These are phyloP conservation scores for Pseudoatta argentina DNA, from an alignment of 1,140 invertebrate genomes.

Conservation along the genomic window DNA sequence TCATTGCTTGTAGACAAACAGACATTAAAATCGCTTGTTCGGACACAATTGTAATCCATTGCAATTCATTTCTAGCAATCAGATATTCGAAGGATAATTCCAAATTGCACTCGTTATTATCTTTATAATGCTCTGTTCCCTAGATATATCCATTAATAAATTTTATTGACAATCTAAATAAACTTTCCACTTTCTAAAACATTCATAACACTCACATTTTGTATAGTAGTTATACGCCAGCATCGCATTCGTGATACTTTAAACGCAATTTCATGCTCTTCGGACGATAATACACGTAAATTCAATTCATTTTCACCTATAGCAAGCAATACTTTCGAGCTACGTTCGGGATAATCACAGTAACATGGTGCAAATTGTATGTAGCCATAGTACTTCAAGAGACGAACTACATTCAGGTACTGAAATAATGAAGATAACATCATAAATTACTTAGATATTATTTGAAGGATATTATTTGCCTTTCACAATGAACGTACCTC, in stretches of 20 bases:
- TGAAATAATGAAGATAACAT: constrained; percentile 84
- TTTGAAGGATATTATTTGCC: background rate
- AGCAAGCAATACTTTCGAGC: constrained; percentile 89
- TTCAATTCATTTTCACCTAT: constrained; percentile 93
- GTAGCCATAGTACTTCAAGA: constrained; percentile 95
- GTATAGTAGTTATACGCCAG: constrained; percentile 97
- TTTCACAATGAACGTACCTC: constrained; percentile 88
- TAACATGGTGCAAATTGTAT: constrained; percentile 93
- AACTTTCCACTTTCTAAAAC: background rate
- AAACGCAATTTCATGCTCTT: constrained; percentile 91
- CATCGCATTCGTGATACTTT: constrained; percentile 98
- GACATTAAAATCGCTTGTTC: constrained; percentile 98
- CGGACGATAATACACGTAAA: constrained; percentile 87
- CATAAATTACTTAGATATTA: constrained; percentile 16
- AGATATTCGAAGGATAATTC: constrained; percentile 98
- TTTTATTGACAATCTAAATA: constrained; percentile 30
- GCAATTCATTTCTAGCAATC: constrained; percentile 95
- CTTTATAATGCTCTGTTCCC: constrained; percentile 78
- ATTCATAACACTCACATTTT: constrained; percentile 88
- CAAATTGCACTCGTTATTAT: constrained; percentile 85
- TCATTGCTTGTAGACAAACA: constrained; percentile 97
- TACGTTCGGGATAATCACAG: constrained; percentile 92
- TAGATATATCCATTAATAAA: constrained; percentile 59
- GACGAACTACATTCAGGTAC: constrained; percentile 94
- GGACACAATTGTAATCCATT: constrained; percentile 96